Conservation (phyloP, 2,113 vertebrate species). For the Notechis scutatus region DNA sequence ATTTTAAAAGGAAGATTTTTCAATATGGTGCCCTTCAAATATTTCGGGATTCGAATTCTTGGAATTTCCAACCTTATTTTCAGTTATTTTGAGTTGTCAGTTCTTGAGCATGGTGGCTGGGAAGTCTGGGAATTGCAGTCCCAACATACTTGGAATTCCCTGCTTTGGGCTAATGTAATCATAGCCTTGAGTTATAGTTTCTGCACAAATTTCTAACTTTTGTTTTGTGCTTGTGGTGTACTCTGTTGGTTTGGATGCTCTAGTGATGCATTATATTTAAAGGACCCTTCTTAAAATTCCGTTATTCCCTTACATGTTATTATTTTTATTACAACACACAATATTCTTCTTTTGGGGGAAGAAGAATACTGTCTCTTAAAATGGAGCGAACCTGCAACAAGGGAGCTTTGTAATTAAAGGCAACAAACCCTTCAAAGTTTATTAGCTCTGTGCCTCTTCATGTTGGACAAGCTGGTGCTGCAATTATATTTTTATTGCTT, state of each 20-base stretch:
- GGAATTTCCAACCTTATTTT: neutral
- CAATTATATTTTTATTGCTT: neutral
- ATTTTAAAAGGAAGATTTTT: neutral
- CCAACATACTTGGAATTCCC: neutral
- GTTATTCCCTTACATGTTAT: neutral
- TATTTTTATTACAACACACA: neutral
- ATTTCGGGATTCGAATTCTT: neutral
- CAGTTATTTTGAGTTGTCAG: neutral
- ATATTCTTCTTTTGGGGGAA: neutral
- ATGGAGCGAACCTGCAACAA: neutral
- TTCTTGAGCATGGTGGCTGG: neutral
- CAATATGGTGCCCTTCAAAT: neutral
- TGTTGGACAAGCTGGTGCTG: neutral
- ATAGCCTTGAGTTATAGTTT: too few species aligned
- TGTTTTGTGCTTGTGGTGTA: neutral
- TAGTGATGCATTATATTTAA: neutral
- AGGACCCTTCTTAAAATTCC: neutral
- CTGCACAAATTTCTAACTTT: neutral
- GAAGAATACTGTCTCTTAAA: neutral
- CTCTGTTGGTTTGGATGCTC: neutral
- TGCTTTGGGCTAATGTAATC: neutral
- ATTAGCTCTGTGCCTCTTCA: neutral
- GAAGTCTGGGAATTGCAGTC: neutral
- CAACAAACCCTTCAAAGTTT: neutral
- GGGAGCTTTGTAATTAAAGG: neutral